A percentile compares a stretch with the other conserved stretches of the same genome.
phyloP scores from a whole-genome alignment of 2,797 vertebrate species.

The Rhincodon typus region DNA sequence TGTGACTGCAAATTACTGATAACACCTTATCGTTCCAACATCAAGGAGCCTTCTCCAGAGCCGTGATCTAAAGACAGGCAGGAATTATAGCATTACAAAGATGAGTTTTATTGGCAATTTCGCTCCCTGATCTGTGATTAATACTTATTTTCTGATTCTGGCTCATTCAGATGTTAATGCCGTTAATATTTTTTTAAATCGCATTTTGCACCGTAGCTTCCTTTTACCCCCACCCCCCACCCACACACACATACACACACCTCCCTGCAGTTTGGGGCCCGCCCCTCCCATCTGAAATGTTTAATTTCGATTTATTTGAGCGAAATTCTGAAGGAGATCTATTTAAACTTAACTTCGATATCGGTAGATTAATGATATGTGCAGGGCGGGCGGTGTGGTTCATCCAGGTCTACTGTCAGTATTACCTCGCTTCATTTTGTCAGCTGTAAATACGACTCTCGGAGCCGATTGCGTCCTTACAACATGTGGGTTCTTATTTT shows the following conservation, averaged over 20 bases:
- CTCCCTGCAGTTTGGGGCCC: background rate
- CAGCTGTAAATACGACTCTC: background rate
- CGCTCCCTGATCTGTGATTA: conserved; percentile 1
- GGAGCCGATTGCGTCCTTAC: no score
- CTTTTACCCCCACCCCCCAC: no score
- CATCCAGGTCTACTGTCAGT: background rate
- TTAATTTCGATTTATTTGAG: conserved; percentile 18
- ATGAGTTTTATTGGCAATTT: conserved; percentile 10
- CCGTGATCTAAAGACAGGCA: conserved; percentile 67
- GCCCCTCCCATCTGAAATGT: background rate
- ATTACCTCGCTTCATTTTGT: background rate
- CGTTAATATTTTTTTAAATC: background rate
- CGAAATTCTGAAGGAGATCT: background rate
- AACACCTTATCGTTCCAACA: conserved; percentile 73
- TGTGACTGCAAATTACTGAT: conserved; percentile 72
- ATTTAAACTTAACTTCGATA: background rate
- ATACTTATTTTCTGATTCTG: conserved; percentile 23
- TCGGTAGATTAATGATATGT: background rate
- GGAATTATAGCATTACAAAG: conserved; percentile 53
- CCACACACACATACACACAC: background rate
- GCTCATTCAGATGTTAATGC: background rate
- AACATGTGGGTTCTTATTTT: background rate
- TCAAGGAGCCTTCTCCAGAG: conserved; percentile 63
- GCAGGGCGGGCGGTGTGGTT: background rate
- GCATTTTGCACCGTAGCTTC: background rate